Base-by-base conservation (phyloP, 2,888 invertebrate species). In the Lithophane leautieri region DNA sequence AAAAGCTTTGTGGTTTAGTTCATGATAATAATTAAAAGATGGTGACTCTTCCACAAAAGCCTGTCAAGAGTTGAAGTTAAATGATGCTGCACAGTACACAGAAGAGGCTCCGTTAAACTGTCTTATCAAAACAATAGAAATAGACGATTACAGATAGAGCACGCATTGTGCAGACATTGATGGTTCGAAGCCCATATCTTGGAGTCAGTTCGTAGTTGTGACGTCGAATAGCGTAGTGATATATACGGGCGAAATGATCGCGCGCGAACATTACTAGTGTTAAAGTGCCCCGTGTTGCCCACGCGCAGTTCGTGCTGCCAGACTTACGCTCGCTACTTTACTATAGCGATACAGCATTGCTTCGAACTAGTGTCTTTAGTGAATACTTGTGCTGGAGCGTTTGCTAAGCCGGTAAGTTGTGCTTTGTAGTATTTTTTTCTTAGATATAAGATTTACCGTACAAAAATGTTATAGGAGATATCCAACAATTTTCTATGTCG, bases 241-340 rank as follows among this genome's bases (percentile, higher is more conserved):
- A 96, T 94, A 96, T 96, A 96, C 93, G 83, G 86, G 88, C 73
- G 91, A 79, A 86, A 78, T 83, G 86, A 88, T 92, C 94, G 94
- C 96, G 95, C 95, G 96, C 94, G 95, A 91, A 91, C 93, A 94
- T 93, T 94, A 92, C 90, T 83, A 92, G 92, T 94, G 89, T 84
- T 89, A 91, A 88, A 93, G 93, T 93, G 93, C 91, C 91, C 93
- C 89, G 93, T 90, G 92, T 86, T 90, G 91, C 90, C 91, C 88
- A 86, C 87, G 90, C 92, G 91, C 91, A 91, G 92, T 91, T 92
- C 90, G 90, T 91, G 91, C 80, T 74, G 75, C 76, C 88, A 42
- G 71, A 86, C 86, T 87, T 86, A 90, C 90, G 90, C 89, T 87
- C 87, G 89, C 88, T 88, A 82, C 85, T 85, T 82, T 78, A 73